Evolutionary conservation across 2,797 vertebrate genomes (phyloP), one percentile per base, ranked within the genome.

Genomic region (Lepilemur ruficaudatus): DNA sequence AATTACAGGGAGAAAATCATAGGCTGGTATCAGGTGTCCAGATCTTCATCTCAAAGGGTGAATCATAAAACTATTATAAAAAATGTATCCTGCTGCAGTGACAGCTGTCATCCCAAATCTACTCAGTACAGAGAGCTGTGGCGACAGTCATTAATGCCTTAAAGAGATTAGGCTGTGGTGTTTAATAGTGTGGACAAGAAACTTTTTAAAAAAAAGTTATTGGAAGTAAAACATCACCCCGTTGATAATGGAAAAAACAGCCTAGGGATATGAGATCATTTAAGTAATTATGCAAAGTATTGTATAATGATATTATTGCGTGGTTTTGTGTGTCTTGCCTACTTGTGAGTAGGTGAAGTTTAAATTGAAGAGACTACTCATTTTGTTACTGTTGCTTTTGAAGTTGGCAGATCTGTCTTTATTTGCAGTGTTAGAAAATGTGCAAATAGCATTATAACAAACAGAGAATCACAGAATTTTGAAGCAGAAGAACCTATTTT

Each of bases 11-110:
- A 96, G 86, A 97, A 95, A 97, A 98, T 67, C 88, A 79, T 80
- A 98, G 35, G 88, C 92, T 80, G 57, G 93, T 97, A 94, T 98
- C 97, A 97, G 96, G 82, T 97, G 92, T 96, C 95, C 97, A 93
- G 83, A 97, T 98, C 85, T 94, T 97, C 94, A 97, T 72, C 94
- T 97, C 65, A 94, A 97, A 96, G 91, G 80, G 46, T 94, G 97
- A 98, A 98, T 97, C 97, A 98, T 90, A 97, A 98, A 98, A 98
- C 93, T 96, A 94, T 98, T 98, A 93, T 88, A 95, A 81, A 97
- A 98, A 97, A 75, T 89, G 70, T 69, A 97, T 97, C 92, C 93
- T 95, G 94, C 90, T 87, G 89, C 81, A 93, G 55, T 98, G 98
- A 97, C 97, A 98, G 98, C 97, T 98, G 97, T 97, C 98, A 98